Percentiles rank a stretch among this genome's conserved stretches.
Evolutionary conservation across 2,113 vertebrate species (phyloP).

Genomic region (Cebidichthys violaceus): DNA sequence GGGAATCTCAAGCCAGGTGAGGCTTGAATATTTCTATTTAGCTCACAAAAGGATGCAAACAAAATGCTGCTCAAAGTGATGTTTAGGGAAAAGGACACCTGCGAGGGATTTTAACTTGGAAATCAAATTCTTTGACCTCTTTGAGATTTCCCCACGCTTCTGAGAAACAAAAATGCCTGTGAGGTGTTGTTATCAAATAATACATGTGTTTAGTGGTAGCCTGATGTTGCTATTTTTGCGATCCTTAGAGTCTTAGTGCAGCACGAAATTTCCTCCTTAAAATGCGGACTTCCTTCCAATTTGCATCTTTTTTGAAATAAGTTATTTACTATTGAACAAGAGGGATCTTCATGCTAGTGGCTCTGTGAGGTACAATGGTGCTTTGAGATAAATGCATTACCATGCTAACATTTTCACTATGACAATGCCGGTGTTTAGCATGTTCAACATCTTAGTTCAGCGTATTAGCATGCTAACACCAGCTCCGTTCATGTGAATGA

Average conservation of each 20-base stretch:
- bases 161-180: slow-evolving; percentile 25
- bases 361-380: not conserved
- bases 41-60: not conserved
- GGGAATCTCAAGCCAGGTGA: slow-evolving; percentile 29
- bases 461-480: no score
- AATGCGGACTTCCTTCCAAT: not conserved
- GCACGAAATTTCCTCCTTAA: not conserved
- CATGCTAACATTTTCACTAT: not conserved
- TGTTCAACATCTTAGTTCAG: not conserved
- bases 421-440: not conserved
- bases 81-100: not conserved
- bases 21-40: not conserved
- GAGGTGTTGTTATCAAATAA: not conserved
- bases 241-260: not conserved
- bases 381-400: not conserved
- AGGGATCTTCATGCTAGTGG: not conserved
- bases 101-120: slow-evolving; percentile 12
- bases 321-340: not conserved
- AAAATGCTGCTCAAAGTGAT: slow-evolving; percentile 7
- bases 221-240: slow-evolving; percentile 13
- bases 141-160: not conserved
- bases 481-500: no score
- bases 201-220: not conserved
- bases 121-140: slow-evolving; percentile 15
- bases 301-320: not conserved